Conservation (phyloP, 2,888 invertebrate genomes). For the Trachelus stipa region DNA sequence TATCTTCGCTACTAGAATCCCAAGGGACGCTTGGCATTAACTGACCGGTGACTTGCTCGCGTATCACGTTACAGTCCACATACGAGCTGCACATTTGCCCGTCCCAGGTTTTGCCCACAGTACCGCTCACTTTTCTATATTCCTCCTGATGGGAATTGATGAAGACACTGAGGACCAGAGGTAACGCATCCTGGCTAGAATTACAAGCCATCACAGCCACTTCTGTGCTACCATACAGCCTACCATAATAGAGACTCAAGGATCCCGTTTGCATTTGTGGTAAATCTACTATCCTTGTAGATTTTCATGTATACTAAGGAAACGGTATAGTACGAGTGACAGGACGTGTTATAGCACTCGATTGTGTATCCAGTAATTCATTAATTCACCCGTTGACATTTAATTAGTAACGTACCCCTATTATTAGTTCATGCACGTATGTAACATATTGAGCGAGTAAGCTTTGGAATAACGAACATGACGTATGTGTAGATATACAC, state of each 20-base stretch:
- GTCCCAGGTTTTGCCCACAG: slow-evolving; percentile 8
- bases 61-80: slow-evolving; percentile 19
- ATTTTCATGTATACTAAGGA: not conserved
- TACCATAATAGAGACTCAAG: not conserved
- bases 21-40: slow-evolving; percentile 2
- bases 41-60: slow-evolving; percentile 5
- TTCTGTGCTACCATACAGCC: not conserved
- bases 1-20: not conserved
- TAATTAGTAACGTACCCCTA: not conserved
- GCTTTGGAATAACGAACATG: not conserved
- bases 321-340: not conserved
- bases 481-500: not conserved
- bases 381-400: not conserved
- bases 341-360: not conserved
- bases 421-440: not conserved
- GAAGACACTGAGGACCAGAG: slow-evolving; percentile 24
- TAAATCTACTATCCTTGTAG: not conserved
- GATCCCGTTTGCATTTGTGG: not conserved
- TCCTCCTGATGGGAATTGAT: slow-evolving; percentile 36
- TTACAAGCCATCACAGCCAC: not conserved
- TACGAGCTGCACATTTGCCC: slow-evolving; percentile 1
- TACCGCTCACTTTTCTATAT: slow-evolving; percentile 23
- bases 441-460: not conserved
- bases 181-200: not conserved
- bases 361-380: not conserved